Evolutionary conservation across 2,797 vertebrate species (phyloP).

Genomic region (Gadopsis marmoratus): DNA sequence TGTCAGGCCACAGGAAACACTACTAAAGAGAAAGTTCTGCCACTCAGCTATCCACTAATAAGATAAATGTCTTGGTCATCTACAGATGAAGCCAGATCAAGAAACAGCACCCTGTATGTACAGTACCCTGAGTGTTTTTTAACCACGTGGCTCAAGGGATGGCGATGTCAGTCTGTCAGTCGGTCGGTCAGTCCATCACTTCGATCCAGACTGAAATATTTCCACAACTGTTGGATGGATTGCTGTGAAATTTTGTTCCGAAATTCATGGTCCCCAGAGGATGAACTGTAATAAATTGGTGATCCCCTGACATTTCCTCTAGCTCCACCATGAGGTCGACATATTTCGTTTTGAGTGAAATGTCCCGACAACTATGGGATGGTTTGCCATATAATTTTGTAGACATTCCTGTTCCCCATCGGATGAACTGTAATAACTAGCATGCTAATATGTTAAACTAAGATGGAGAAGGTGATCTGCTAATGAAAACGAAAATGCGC

Average conservation of each 20-base stretch:
- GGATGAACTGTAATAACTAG: not conserved
- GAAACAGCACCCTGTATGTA: not conserved
- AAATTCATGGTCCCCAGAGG: not conserved
- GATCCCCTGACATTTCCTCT: not conserved
- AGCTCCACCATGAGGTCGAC: no score
- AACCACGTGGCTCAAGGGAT: not conserved
- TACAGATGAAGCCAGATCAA: not conserved
- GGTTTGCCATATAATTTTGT: not conserved
- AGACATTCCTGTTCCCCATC: not conserved
- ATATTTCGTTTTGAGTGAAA: constrained; percentile 1
- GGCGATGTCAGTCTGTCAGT: not conserved
- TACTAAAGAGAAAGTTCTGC: not conserved
- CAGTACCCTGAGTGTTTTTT: not conserved
- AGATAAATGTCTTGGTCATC: not conserved
- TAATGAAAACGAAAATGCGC: not conserved
- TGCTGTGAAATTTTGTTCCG: not conserved
- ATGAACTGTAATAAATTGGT: not conserved
- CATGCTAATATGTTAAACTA: not conserved
- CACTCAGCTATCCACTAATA: not conserved
- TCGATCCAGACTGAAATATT: not conserved
- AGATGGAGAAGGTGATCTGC: not conserved
- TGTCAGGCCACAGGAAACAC: not conserved
- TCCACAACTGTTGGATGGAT: not conserved
- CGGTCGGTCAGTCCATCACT: not conserved
- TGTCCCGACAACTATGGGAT: not conserved